These are phyloP conservation scores for Hypselothyrea guttata DNA, from an alignment of 2,888 invertebrate genomes.

Conservation along the genomic window DNA sequence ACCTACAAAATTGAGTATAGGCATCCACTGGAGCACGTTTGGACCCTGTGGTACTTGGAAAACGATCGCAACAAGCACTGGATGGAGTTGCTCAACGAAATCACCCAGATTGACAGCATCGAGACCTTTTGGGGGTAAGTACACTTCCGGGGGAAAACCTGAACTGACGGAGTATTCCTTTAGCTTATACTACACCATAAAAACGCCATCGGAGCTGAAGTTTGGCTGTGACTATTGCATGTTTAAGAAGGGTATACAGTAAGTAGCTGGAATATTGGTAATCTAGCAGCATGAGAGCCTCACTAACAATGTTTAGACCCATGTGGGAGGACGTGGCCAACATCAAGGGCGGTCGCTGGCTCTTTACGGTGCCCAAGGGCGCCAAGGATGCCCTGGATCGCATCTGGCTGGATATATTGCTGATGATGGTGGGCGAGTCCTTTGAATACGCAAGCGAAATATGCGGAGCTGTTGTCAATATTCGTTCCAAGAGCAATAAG, in stretches of 20 bases:
- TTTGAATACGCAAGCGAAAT: slow-evolving; percentile 60
- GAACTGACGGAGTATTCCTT: neutral
- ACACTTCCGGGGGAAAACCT: neutral
- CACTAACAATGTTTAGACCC: no score
- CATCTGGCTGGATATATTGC: slow-evolving; percentile 60
- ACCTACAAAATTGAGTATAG: slow-evolving; percentile 49
- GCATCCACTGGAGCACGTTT: slow-evolving; percentile 65
- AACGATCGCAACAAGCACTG: slow-evolving; percentile 67
- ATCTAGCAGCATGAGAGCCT: no score
- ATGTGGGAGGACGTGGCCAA: slow-evolving; percentile 69
- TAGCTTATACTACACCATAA: slow-evolving; percentile 69
- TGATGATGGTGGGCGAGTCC: slow-evolving; percentile 67
- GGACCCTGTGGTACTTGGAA: slow-evolving; percentile 67
- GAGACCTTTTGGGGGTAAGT: slow-evolving; percentile 84
- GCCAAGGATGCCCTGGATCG: slow-evolving; percentile 57
- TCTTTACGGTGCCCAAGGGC: slow-evolving; percentile 50
- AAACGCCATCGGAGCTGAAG: slow-evolving; percentile 62
- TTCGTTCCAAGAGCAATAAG: slow-evolving; percentile 78
- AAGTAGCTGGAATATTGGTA: slow-evolving; percentile 11
- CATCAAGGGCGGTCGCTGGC: slow-evolving; percentile 64
- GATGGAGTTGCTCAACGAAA: slow-evolving; percentile 67
- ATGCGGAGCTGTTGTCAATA: slow-evolving; percentile 67
- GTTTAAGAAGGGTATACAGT: slow-evolving; percentile 66
- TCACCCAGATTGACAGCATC: slow-evolving; percentile 65
- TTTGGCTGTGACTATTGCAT: slow-evolving; percentile 64